A percentile compares a stretch with the other conserved stretches of the same genome.
phyloP scores from a whole-genome alignment of 2,113 vertebrate species.

The Steatornis caripensis region DNA sequence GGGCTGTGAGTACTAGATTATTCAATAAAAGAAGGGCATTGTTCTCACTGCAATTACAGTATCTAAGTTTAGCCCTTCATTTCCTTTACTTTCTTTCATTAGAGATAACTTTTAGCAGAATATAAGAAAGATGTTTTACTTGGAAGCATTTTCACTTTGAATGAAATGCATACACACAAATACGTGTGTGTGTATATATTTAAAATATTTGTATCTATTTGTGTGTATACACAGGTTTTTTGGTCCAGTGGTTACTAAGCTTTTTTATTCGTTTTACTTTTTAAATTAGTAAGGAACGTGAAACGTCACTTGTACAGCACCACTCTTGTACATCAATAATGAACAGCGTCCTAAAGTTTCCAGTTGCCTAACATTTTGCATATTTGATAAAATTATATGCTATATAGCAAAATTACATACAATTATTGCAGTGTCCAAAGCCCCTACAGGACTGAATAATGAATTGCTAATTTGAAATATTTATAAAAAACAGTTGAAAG shows the following conservation, averaged over 20 bases:
- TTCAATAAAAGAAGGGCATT: background rate
- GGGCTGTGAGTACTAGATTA: background rate
- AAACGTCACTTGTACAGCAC: background rate
- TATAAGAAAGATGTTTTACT: background rate
- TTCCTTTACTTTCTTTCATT: background rate
- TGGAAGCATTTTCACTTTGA: background rate
- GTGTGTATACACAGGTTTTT: background rate
- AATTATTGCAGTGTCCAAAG: background rate
- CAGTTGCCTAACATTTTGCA: background rate
- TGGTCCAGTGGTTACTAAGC: background rate
- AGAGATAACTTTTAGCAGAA: background rate
- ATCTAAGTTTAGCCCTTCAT: background rate
- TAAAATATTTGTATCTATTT: background rate
- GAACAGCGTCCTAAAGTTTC: background rate
- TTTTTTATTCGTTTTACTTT: background rate
- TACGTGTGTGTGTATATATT: background rate
- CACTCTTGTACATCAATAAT: background rate
- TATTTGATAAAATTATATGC: background rate
- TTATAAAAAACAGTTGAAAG: background rate
- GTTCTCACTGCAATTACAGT: background rate
- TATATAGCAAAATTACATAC: background rate
- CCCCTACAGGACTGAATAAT: background rate
- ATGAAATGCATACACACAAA: background rate
- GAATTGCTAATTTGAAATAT: conserved; percentile 9
- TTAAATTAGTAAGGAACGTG: background rate